Evolutionary conservation across 2,113 vertebrate genomes (phyloP).

Genomic region (Solea solea): DNA sequence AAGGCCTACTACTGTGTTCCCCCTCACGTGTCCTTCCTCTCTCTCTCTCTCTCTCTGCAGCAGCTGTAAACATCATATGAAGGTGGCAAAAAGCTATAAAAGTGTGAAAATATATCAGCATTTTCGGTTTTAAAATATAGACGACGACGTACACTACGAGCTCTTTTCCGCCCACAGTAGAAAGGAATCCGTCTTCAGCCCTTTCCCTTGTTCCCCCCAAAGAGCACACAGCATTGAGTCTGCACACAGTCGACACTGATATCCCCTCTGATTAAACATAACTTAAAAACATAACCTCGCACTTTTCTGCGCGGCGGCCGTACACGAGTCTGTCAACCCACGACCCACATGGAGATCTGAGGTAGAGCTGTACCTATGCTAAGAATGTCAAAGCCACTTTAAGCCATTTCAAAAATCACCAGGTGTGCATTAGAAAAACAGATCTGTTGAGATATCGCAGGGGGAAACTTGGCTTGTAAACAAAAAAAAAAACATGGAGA

Average conservation of each 20-base stretch:
- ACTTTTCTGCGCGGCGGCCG: constrained; percentile 47
- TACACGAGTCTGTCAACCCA: constrained; percentile 34
- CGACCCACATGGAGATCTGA: constrained; percentile 67
- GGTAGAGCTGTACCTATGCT: constrained; percentile 78
- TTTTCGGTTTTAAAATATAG: constrained; percentile 69
- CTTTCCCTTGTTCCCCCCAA: constrained; percentile 43
- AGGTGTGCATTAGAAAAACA: constrained; percentile 17
- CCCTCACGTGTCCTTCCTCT: not conserved
- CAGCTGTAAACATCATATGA: constrained; percentile 75
- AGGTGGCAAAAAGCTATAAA: constrained; percentile 66
- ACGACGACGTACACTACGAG: constrained; percentile 32
- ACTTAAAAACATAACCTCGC: constrained; percentile 57
- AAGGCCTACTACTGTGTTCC: constrained; percentile 38
- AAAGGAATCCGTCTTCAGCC: constrained; percentile 30
- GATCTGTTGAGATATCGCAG: constrained; percentile 25
- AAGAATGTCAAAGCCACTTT: constrained; percentile 63
- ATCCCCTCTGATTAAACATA: constrained; percentile 61
- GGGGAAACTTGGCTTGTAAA: constrained; percentile 73
- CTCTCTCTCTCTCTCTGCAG: constrained; percentile 24
- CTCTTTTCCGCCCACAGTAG: constrained; percentile 47
- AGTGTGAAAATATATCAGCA: constrained; percentile 73
- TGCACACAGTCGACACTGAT: constrained; percentile 38
- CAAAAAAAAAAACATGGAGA: constrained; percentile 50
- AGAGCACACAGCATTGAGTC: constrained; percentile 69
- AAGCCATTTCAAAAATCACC: constrained; percentile 39